Base-by-base conservation (phyloP, 2,888 invertebrate genomes). In the Oscheius sp. region DNA sequence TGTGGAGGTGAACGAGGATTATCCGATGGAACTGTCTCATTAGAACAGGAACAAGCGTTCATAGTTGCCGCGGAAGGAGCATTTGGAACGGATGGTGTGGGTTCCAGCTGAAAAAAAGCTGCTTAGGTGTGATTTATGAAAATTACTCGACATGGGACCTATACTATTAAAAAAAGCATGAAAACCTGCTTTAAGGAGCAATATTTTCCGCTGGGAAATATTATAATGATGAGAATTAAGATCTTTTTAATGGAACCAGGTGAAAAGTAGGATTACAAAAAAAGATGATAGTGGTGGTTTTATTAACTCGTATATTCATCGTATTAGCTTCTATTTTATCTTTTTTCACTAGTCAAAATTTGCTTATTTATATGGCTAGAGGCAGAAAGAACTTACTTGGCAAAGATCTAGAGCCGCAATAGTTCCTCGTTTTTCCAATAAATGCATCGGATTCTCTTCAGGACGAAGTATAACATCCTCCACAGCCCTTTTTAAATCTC, bases 351-450 rank as follows among this genome's bases (percentile, higher is more conserved):
- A 6, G 5, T 26, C 5, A 26, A 9, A 9, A 26, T 24, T 24
- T 26, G 8, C 8, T 26, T 28, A 6, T 47, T 4, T 4, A 3
- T 6, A 3, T n/a, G 4, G 8, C 5, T 22, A 22, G 4, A 22
- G 22, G 47, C 20, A 47, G 47, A 20, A 36, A 36, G 41, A 8
- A 20, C 68, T 56, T n/a, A 78, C 70, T 63, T 76, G 77, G 47
- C 80, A 80, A n/a, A 80, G 67, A 50, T 80, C 80, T 8, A 80
- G 62, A n/a, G 80, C 80, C 3, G 80, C 80, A 22, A 80, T 76
- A n/a, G 77, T 80, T 41, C 72, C 74, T 8, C 80, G 54, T 32
- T 72, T 74, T 32, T 75, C 70, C 36, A 75, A 51, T 22, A 72
- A 65, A 8, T 68, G 59, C 32, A 75, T 64, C 3, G 73, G 73